Percentiles rank a stretch among this genome's conserved stretches.
Evolutionary conservation across 2,888 invertebrate species (phyloP).

Genomic region (Cantharis flavilabris): DNA sequence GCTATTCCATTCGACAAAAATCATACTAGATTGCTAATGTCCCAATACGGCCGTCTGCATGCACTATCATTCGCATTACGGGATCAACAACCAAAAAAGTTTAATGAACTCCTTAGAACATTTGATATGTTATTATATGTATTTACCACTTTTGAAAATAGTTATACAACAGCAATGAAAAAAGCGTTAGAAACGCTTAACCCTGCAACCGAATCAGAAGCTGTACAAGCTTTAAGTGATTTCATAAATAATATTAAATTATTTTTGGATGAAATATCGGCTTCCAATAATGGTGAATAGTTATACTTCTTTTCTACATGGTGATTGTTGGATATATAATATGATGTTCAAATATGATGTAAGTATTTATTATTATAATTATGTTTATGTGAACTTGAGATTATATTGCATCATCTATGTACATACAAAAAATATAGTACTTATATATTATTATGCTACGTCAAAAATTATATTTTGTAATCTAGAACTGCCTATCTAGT

Average conservation of each 20-base stretch:
- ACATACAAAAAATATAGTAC: too few relatives aligned
- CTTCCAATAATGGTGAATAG: slow-evolving; percentile 10
- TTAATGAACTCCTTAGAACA: neutral
- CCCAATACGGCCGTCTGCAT: slow-evolving; percentile 45
- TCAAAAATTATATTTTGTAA: too few relatives aligned
- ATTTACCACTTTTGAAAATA: neutral
- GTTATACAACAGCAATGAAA: neutral
- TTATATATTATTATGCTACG: too few relatives aligned
- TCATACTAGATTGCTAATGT: slow-evolving; percentile 41
- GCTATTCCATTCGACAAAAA: slow-evolving; percentile 39
- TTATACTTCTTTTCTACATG: slow-evolving; percentile 37
- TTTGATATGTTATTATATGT: neutral
- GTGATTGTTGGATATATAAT: slow-evolving; percentile 45
- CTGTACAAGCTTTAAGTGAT: neutral
- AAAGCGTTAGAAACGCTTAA: neutral
- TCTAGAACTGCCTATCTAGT: too few relatives aligned
- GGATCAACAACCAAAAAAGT: slow-evolving; percentile 36
- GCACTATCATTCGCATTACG: slow-evolving; percentile 43
- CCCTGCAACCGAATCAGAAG: neutral
- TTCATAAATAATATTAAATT: neutral
- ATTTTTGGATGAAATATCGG: neutral
- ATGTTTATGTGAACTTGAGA: neutral
- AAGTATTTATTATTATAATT: slow-evolving; percentile 10
- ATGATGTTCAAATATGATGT: slow-evolving; percentile 38
- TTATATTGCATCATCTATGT: neutral